Evolutionary conservation across 2,888 invertebrate genomes (phyloP).

Genomic region (Caenorhabditis wallacei): DNA sequence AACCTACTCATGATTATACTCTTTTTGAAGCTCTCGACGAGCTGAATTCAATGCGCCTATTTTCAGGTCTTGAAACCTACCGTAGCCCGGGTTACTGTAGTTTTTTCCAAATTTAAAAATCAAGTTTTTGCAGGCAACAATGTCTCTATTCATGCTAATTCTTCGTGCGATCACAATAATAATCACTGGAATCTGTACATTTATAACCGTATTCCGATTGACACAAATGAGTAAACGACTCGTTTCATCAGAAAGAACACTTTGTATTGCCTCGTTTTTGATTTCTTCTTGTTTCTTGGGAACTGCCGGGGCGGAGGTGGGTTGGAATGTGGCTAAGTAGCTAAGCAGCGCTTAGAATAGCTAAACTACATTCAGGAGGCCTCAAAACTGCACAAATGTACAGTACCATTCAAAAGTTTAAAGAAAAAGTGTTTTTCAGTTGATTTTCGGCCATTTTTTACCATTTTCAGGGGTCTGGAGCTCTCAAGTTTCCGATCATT

Average conservation of each 20-base stretch:
- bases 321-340: neutral
- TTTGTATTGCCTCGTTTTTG: slow-evolving; percentile 46
- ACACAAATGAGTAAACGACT: slow-evolving; percentile 54
- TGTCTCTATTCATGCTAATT: slow-evolving; percentile 43
- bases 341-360: no score
- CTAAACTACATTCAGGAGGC: no score
- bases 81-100: no score
- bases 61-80: no score
- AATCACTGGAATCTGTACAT: slow-evolving; percentile 50
- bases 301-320: slow-evolving; percentile 53
- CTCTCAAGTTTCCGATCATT: no score
- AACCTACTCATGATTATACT: neutral
- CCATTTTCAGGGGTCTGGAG: no score
- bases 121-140: slow-evolving; percentile 43
- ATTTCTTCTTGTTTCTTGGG: slow-evolving; percentile 55
- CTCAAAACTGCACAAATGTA: no score
- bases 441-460: no score
- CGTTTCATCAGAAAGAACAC: slow-evolving; percentile 46
- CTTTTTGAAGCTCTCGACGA: neutral
- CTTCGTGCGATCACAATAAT: slow-evolving; percentile 36
- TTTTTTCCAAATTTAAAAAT: no score
- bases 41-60: neutral
- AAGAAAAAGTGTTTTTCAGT: no score
- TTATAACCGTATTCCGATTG: slow-evolving; percentile 37
- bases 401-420: no score